Evolutionary conservation across 1,140 invertebrate genomes (phyloP), one percentile per base, ranked within the genome.

Genomic region (Neodiprion pinetum): DNA sequence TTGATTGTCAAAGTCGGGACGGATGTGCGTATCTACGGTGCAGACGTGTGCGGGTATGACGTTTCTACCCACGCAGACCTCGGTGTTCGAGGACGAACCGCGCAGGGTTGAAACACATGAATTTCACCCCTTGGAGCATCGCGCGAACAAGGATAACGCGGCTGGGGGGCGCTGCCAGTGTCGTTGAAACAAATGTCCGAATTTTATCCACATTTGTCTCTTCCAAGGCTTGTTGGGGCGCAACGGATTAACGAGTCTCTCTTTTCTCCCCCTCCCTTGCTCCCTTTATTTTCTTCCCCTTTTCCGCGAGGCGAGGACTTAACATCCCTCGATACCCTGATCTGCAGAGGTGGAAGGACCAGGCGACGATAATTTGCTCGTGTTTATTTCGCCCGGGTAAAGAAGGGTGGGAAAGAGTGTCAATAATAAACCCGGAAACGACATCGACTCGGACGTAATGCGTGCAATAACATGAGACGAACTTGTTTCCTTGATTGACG

Each of bases 1-100:
- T 73, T 71, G 67, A 40, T 71, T 70, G 65, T 76, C 75, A 76
- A 73, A 73, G 75, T 76, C 72, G 47, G 71, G 71, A 53, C 28
- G 17, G 67, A 67, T 23, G 47, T n/a, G 71, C 68, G 9, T 48
- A 72, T 23, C 7, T 8, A 72, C 49, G 49, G 23, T 72, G 65
- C 49, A 40, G 71, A 61, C n/a, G 53, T 23, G 65, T 70, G 9
- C 40, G 1, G 14, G 14, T 40, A 23, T 48, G 48, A 48, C 28
- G 40, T 17, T 48, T 67, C 73, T 71, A 67, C 72, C 40, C n/a
- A 66, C 71, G 67, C 74, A 48, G 65, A 40, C 53, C 53, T 40
- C 53, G 28, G 28, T 40, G 28, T 40, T 40, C 28, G 28, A 40
- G 28, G 28, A 40, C 53, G 53, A 61, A 61, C 5, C 53, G 53